Evolutionary conservation across 2,888 invertebrate species (phyloP), one percentile per base, ranked within the genome.

Genomic region (Drosophila antonietae): DNA sequence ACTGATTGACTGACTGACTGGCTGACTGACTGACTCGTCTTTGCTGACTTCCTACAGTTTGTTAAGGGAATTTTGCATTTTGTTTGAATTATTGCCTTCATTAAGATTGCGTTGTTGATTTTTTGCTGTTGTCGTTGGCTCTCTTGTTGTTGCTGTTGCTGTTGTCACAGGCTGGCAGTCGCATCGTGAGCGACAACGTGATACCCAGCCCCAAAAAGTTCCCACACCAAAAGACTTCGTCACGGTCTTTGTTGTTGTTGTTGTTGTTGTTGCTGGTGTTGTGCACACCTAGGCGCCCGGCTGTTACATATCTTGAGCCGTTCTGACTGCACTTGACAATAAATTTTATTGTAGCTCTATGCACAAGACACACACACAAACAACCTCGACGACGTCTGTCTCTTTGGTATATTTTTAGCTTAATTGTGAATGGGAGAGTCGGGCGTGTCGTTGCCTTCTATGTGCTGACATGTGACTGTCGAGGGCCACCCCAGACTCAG

Each of bases 41-140:
- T 71, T 66, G 71, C 75, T 75, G 76, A 80, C 84, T 85, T 81
- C 75, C 78, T 79, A 75, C 83, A 79, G 72, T 83, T 83, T 83
- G 85, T 76, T 75, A 69, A 74, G 88, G 78, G 87, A 89, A 89
- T 87, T 87, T 87, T 83, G 87, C 87, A 87, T 87, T 87, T 89
- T 82, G 69, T 85, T 89, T 87, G 89, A 87, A 87, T 87, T 87
- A 87, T 89, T 87, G 87, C 87, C 87, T 85, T 87, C 87, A 87
- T 87, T 87, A 87, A 87, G 87, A 89, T 88, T 89, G 88, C 81
- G 89, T 88, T 87, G 87, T 87, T 87, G 87, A 87, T 87, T 88
- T 84, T 72, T 66, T 73, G 52, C 47, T 64, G 53, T 56, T 59
- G 63, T 12, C 44, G 58, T 46, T 55, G 39, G 28, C n/a, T 39